Evolutionary conservation across 92 coral and sea anemone species (phyloP), one percentile per base, ranked within the genome.

Genomic region (Porites cylindrica): DNA sequence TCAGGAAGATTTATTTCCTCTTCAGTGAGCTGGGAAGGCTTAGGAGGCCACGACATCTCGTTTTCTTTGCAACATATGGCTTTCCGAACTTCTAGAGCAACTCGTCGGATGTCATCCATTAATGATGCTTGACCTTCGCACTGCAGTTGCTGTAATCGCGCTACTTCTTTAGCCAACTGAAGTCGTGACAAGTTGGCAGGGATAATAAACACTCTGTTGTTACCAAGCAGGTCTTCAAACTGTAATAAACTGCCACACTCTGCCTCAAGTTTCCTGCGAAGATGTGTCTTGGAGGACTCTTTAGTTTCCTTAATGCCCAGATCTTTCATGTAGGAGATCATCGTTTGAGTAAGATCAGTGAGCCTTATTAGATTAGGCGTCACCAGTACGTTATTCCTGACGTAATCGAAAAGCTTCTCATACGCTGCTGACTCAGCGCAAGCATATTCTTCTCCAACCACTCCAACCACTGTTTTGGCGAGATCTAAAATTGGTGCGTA

Each of bases 211-310:
- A 90, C 20, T 64, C 81, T 38, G 80, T 81, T 81, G 87, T 90
- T 90, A 14, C 82, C 81, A 67, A 82, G 90, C 51, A 90, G 78
- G 68, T 86, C 90, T 70, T 90, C 90, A 89, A 78, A 88, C 70
- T 83, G 82, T 20, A 89, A 72, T 2, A 89, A 11, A 11, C 59
- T 53, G 1, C 59, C 59, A 4, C 2, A 53, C 59, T 53, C 59
- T 53, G 13, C 12, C 2, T 53, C 59, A 53, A 53, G 59, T 53
- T 53, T 29, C 12, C 1, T 11, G 59, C 59, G 59, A 53, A 53
- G 12, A 11, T 53, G 59, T 8, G 59, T 53, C 59, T 53, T 53
- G 59, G 59, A 0, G 10, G 59, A 53, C 9, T 4, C 59, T 11
- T 53, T 53, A 11, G 12, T 11, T 11, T 53, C 59, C 12, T 29